These are phyloP conservation scores for Chromoteleia sp. DNA, from an alignment of 2,888 invertebrate genomes.

Conservation along the genomic window DNA sequence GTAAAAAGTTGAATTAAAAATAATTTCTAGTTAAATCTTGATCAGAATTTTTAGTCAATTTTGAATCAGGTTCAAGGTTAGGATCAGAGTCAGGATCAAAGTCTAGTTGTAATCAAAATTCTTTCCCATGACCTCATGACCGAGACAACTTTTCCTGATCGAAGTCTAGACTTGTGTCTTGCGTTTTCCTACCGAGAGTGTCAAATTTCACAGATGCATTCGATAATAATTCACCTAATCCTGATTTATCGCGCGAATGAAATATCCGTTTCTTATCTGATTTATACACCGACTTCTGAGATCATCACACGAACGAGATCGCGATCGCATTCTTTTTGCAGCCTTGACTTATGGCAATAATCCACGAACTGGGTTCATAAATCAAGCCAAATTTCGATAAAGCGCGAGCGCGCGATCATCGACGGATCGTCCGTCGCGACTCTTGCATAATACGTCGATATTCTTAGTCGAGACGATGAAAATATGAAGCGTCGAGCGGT, in stretches of 20 bases:
- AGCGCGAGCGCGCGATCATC: constrained; percentile 14
- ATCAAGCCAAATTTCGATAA: constrained; percentile 42
- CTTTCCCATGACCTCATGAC: no score
- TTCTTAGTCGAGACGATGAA: constrained; percentile 35
- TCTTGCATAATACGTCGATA: constrained; percentile 36
- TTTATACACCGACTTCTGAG: constrained; percentile 33
- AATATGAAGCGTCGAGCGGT: constrained; percentile 31
- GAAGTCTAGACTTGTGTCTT: no score
- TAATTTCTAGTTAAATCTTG: no score
- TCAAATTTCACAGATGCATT: constrained; percentile 17
- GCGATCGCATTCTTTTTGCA: constrained; percentile 17
- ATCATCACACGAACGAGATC: constrained; percentile 19
- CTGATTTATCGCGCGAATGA: constrained; percentile 22
- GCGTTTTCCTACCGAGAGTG: no score
- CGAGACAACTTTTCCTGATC: no score
- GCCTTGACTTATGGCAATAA: constrained; percentile 32
- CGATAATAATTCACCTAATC: constrained; percentile 10
- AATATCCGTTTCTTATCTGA: constrained; percentile 27
- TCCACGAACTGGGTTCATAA: constrained; percentile 15
- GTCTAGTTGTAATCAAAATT: no score
- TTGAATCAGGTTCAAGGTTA: no score
- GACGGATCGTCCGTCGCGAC: constrained; percentile 12
- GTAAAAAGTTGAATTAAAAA: no score
- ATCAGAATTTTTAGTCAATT: no score
- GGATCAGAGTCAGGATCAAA: no score